phyloP scores from a whole-genome alignment of 2,888 invertebrate genomes.

The Aproaerema taeniolella region DNA sequence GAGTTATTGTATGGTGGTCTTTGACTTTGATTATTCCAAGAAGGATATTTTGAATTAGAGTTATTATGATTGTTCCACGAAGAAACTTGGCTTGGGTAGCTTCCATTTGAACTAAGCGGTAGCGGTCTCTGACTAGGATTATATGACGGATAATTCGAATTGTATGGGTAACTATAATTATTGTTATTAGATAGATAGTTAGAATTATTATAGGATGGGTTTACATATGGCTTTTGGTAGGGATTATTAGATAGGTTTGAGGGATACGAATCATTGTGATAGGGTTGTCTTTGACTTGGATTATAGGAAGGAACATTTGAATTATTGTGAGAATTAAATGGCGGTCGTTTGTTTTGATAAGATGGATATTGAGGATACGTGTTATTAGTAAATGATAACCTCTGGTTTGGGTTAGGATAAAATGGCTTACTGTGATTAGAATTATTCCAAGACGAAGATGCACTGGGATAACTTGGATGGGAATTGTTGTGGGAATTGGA shows the following conservation, averaged over 20 bases:
- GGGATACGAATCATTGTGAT: constrained; percentile 8
- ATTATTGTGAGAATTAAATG: no score
- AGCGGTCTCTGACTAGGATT: constrained; percentile 12
- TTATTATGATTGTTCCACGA: constrained; percentile 9
- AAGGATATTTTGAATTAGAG: constrained; percentile 15
- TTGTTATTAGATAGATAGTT: no score
- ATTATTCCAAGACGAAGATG: constrained; percentile 5
- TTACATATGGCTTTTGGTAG: constrained; percentile 1
- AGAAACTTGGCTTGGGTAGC: background rate
- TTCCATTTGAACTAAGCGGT: background rate
- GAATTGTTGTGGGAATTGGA: no score
- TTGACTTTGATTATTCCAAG: constrained; percentile 2
- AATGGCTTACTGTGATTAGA: constrained; percentile 3
- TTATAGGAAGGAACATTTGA: background rate
- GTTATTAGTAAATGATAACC: constrained; percentile 4
- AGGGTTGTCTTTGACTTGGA: background rate
- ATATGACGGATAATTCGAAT: constrained; percentile 10
- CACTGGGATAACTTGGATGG: background rate
- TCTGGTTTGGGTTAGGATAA: constrained; percentile 10
- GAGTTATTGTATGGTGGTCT: constrained; percentile 1
- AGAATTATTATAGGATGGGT: background rate
- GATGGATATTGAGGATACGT: constrained; percentile 16
- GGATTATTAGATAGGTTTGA: constrained; percentile 15
- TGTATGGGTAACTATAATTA: no score
- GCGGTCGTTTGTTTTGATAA: constrained; percentile 19